Evolutionary conservation across 1,140 invertebrate genomes (phyloP), one percentile per base, ranked within the genome.

Genomic region (Pomacea maculata): DNA sequence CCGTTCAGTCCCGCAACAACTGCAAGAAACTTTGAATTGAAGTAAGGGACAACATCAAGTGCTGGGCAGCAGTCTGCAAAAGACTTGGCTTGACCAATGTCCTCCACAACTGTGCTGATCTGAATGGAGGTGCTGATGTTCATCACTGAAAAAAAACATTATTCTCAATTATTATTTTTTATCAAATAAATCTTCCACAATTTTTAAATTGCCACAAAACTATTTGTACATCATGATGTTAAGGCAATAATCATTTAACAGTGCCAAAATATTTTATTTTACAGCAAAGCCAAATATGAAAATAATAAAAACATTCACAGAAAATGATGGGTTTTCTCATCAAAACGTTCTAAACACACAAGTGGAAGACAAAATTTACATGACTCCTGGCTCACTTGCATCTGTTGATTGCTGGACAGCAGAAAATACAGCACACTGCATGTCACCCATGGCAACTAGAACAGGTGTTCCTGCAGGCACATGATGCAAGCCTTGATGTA

Each of bases 41-140:
- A 96, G 90, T 96, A 97, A 29, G 96, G 96, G 86, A 96, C 94
- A 90, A 70, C 55, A 25, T 75, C 80, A 68, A 54, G 68, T 34
- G 21, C 68, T 70, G 34, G 70, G 54, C n/a, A n/a, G 34, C 10
- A 61, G 11, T 77, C 64, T n/a, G 61, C 63, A 17, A 77, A 19
- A 29, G 21, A 17, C 12, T 15, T 5, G 29, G n/a, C 25, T 45
- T 10, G 10, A n/a, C 9, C 0, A 7, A 10, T 17, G 19, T 77
- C 75, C 14, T 77, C 75, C 75, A 77, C 61, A 19, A n/a, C 29
- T 14, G 65, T 95, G 10, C 95, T 94, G 67, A 97, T 89, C 90
- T 97, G 96, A 57, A 95, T 95, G 54, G 96, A 97, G 19, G 96
- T 97, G 55, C 96, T 96, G 86, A 97, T 95, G 89, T 97, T 97